A percentile compares a stretch with the other conserved stretches of the same genome.
Evolutionary conservation across 1,140 invertebrate genomes (phyloP).

Genomic region (Drosophila parvula): DNA sequence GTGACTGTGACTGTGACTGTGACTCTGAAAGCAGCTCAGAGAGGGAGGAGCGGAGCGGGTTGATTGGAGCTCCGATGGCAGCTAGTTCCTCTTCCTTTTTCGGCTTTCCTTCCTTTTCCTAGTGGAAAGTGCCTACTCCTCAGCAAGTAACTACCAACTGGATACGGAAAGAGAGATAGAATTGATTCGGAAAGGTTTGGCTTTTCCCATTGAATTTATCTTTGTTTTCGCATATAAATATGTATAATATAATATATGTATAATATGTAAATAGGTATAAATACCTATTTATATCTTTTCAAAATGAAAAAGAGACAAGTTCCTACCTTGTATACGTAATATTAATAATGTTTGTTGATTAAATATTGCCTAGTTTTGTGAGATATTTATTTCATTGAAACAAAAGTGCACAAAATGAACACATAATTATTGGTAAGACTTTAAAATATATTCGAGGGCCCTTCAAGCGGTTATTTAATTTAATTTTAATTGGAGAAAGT

Average conservation of each 20-base stretch:
- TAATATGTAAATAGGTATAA: too few relatives aligned
- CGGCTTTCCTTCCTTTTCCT: neutral
- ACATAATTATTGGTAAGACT: neutral
- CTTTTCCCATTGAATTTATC: too few relatives aligned
- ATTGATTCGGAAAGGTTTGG: too few relatives aligned
- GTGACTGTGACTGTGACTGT: constrained; percentile 13
- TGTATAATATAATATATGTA: too few relatives aligned
- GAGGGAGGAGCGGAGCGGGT: neutral
- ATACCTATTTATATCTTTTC: too few relatives aligned
- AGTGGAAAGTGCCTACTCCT: neutral
- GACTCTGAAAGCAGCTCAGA: constrained; percentile 5
- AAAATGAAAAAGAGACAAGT: too few relatives aligned
- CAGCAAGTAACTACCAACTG: neutral
- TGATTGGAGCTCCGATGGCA: too few relatives aligned
- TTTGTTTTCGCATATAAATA: too few relatives aligned
- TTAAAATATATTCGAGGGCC: neutral
- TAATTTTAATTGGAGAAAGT: constrained; percentile 80
- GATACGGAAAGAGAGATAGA: neutral
- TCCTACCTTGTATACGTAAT: too few relatives aligned
- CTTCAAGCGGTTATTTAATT: constrained; percentile 70
- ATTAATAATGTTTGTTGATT: too few relatives aligned
- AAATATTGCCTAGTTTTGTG: too few relatives aligned
- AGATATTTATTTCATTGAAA: too few relatives aligned
- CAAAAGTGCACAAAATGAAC: neutral
- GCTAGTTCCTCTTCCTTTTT: constrained; percentile 5